These are phyloP conservation scores for Saguinus imperator DNA, from an alignment of 2,113 vertebrate species.

Conservation along the genomic window DNA sequence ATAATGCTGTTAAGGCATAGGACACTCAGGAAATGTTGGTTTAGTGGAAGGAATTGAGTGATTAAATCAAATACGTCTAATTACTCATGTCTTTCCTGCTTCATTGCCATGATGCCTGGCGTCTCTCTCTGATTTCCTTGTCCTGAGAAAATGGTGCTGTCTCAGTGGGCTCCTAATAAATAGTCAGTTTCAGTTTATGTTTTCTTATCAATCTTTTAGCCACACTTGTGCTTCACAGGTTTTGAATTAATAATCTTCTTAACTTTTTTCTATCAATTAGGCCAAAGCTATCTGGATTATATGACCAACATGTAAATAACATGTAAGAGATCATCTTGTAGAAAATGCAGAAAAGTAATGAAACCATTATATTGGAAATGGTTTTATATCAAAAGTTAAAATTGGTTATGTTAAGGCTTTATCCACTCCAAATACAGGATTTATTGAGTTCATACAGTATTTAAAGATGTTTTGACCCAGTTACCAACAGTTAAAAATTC, in stretches of 20 bases:
- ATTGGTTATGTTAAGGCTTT: neutral
- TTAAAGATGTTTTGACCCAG: neutral
- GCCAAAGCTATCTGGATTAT: neutral
- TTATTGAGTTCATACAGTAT: neutral
- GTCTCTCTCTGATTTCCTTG: neutral
- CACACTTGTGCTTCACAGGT: neutral
- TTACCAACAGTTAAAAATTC: neutral
- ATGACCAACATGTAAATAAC: neutral
- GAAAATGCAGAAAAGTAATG: neutral
- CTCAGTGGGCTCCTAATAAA: neutral
- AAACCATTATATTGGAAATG: constrained; percentile 5
- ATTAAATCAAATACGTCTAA: constrained; percentile 12
- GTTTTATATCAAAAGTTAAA: neutral
- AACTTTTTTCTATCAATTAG: neutral
- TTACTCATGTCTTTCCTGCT: neutral
- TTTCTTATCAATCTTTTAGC: neutral
- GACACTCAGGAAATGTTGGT: constrained; percentile 16
- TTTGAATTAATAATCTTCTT: constrained; percentile 32
- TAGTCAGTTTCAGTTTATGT: constrained; percentile 7
- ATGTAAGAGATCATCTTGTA: neutral
- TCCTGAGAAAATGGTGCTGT: neutral
- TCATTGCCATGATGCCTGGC: neutral
- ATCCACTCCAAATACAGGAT: neutral
- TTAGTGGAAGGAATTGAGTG: neutral
- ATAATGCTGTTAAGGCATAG: neutral